phyloP scores from a whole-genome alignment of 2,113 vertebrate genomes.

The Lutjanus erythropterus region DNA sequence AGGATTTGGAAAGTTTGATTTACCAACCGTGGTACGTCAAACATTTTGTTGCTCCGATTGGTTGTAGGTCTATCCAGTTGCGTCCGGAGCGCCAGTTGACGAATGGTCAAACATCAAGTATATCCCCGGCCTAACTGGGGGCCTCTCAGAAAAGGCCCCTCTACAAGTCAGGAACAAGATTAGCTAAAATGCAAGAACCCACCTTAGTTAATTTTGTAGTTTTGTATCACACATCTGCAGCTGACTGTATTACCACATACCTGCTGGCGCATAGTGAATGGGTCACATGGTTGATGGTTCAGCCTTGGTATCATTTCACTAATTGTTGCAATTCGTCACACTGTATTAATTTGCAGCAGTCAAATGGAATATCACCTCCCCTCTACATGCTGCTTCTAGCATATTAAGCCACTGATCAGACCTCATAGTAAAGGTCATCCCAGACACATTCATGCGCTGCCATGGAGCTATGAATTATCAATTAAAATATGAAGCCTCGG shows the following conservation, averaged over 20 bases:
- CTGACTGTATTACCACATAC: background rate
- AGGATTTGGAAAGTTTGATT: too few species aligned
- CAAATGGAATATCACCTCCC: background rate
- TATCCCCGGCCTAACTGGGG: background rate
- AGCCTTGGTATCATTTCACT: background rate
- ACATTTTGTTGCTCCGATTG: too few species aligned
- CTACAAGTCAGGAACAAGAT: background rate
- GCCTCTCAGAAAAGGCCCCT: background rate
- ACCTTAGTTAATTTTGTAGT: background rate
- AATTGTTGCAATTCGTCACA: background rate
- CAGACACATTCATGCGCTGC: background rate
- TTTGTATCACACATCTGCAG: background rate
- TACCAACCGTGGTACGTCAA: too few species aligned
- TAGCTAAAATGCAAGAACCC: background rate
- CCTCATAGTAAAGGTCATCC: conserved; percentile 8
- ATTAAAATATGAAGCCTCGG: conserved; percentile 13
- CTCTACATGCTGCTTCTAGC: background rate
- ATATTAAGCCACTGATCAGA: background rate
- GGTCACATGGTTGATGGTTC: background rate
- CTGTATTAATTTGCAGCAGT: background rate
- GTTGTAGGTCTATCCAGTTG: too few species aligned
- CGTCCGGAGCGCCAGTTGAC: too few species aligned
- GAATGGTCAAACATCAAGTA: too few species aligned
- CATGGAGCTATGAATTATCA: background rate
- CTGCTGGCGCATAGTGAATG: background rate